Evolutionary conservation across 2,797 vertebrate species (phyloP), one percentile per base, ranked within the genome.

Genomic region (Platalea minor): DNA sequence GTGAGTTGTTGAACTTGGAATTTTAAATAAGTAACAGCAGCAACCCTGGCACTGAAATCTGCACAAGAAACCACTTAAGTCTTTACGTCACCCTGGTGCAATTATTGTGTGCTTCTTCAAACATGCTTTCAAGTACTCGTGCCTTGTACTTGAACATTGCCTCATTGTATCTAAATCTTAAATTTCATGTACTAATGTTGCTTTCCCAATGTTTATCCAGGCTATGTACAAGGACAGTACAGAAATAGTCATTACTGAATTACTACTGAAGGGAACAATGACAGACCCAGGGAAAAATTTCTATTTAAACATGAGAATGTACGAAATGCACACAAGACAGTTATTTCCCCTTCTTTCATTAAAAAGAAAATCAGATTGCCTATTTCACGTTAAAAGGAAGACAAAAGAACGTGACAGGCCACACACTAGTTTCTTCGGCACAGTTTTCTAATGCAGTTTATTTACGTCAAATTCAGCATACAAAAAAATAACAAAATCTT

Each of bases 21-120:
- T 92, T 93, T 88, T 83, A 85, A 80, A 77, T 85, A 94, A 88
- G 74, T 79, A 93, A 94, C 77, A 94, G 77, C 85, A 89, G 74
- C 37, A 89, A 67, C 25, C 11, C 63, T 17, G 28, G 25, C 26
- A 37, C 70, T 43, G 45, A 91, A 88, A 79, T 82, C 80, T 65
- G 35, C 45, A 70, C 31, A 37, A 90, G 77, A 95, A 94, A 82
- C 16, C 60, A 73, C 65, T 81, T 50, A 50, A 50, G 83, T 50
- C 64, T 77, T 81, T 85, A 74, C 56, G 77, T 73, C 63, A 87
- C 9, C 9, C 37, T 13, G 7, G 86, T 51, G 85, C 68, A 90
- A 91, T 70, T 91, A 94, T 16, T 76, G 16, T 28, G 28, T 73
- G 20, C 39, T 79, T 88, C 74, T 81, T 87, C 45, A 88, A 85